These are phyloP conservation scores for Eulithis testata DNA, from an alignment of 2,888 invertebrate species.

Conservation along the genomic window DNA sequence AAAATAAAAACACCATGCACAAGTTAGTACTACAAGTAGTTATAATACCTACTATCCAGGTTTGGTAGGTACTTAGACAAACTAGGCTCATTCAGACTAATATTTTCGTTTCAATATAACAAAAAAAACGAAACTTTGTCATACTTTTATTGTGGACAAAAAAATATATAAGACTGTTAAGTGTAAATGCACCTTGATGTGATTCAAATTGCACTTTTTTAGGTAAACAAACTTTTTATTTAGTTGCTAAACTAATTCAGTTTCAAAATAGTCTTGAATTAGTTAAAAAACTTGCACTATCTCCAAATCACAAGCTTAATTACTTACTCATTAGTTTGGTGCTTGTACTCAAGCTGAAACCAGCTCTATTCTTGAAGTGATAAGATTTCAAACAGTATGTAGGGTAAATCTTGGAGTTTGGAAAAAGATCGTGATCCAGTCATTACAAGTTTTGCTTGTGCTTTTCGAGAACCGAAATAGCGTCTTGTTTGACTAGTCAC, in stretches of 20 bases:
- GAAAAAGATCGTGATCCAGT: slow-evolving; percentile 42
- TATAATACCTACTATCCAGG: too few relatives aligned
- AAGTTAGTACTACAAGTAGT: too few relatives aligned
- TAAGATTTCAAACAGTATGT: slow-evolving; percentile 11
- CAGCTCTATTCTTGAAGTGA: background rate
- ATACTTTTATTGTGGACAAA: too few relatives aligned
- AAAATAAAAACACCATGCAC: too few relatives aligned
- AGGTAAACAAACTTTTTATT: background rate
- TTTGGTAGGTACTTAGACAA: too few relatives aligned
- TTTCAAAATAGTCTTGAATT: slow-evolving; percentile 25
- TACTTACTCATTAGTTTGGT: slow-evolving; percentile 32
- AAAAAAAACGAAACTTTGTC: too few relatives aligned
- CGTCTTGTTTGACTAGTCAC: slow-evolving; percentile 7
- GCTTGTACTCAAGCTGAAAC: slow-evolving; percentile 12
- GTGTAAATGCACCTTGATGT: background rate
- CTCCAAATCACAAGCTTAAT: slow-evolving; percentile 36
- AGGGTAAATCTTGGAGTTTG: slow-evolving; percentile 8
- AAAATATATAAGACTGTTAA: too few relatives aligned
- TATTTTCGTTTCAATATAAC: too few relatives aligned
- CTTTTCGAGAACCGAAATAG: slow-evolving; percentile 43
- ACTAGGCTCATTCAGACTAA: too few relatives aligned
- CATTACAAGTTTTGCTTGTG: slow-evolving; percentile 49
- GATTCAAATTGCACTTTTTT: background rate
- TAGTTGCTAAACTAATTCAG: slow-evolving; percentile 20
- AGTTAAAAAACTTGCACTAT: slow-evolving; percentile 26